phyloP scores from a whole-genome alignment of 2,797 vertebrate species.

The Melanotaenia trifasciata region DNA sequence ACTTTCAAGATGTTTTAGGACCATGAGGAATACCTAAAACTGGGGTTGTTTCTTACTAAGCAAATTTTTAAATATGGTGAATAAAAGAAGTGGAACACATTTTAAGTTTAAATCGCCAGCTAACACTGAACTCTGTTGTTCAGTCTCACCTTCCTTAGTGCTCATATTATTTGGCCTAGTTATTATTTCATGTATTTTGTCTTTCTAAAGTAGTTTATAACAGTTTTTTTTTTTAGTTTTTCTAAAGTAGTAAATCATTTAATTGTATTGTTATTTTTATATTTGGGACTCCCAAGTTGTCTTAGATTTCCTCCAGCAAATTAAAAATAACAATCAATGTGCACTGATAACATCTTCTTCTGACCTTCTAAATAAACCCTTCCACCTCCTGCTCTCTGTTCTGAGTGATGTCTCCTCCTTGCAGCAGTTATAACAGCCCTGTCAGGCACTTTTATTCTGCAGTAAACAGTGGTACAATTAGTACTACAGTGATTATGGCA shows the following conservation, averaged over 20 bases:
- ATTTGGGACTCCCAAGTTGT: not conserved
- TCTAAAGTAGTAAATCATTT: not conserved
- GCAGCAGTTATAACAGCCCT: not conserved
- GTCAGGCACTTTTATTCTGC: not conserved
- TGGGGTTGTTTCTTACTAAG: too few species aligned
- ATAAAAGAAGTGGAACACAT: too few species aligned
- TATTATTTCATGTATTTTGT: too few species aligned
- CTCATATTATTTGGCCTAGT: too few species aligned
- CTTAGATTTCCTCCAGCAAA: conserved; percentile 4
- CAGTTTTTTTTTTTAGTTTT: not conserved
- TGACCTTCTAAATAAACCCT: conserved; percentile 2
- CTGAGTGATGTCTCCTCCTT: not conserved
- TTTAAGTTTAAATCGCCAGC: too few species aligned
- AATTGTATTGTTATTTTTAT: not conserved
- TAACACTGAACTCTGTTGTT: too few species aligned
- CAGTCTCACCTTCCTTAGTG: too few species aligned
- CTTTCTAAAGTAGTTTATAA: not conserved
- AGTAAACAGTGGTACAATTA: not conserved
- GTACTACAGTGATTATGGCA: not conserved
- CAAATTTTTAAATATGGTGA: too few species aligned
- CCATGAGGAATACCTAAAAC: too few species aligned
- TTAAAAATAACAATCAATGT: not conserved
- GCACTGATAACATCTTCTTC: conserved; percentile 4
- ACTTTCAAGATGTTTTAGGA: too few species aligned
- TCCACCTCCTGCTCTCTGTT: not conserved